Percentiles rank a stretch among this genome's conserved stretches.
phyloP scores from a whole-genome alignment of 2,797 vertebrate genomes.

The Acropternis orthonyx region DNA sequence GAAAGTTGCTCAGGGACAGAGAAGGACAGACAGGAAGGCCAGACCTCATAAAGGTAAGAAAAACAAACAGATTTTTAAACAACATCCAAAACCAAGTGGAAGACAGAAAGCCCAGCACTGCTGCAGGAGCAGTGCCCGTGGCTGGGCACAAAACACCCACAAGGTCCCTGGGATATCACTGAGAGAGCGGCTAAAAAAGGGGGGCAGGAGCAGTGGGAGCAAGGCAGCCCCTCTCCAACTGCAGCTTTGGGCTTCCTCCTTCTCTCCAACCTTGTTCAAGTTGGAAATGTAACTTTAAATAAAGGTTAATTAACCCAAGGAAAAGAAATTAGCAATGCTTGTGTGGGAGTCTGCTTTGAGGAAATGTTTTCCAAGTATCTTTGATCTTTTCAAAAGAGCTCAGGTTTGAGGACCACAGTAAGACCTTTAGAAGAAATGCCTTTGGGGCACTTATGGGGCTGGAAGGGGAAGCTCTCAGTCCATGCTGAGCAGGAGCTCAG shows the following conservation, averaged over 20 bases:
- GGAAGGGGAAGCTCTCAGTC: background rate
- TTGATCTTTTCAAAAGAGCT: background rate
- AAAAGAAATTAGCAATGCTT: background rate
- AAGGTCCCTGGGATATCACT: background rate
- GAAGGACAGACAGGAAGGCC: background rate
- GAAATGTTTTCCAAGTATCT: background rate
- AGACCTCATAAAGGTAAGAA: background rate
- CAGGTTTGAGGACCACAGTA: background rate
- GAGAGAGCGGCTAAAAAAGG: background rate
- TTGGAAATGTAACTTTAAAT: background rate
- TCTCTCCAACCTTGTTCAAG: background rate
- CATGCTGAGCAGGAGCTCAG: fast-evolving
- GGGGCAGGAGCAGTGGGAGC: fast-evolving
- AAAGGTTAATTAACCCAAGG: background rate
- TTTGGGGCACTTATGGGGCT: background rate
- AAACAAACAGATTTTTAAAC: background rate
- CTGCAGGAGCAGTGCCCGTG: background rate
- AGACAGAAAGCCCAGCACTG: background rate
- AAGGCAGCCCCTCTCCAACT: background rate
- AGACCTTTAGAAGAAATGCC: background rate
- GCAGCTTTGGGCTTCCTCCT: background rate
- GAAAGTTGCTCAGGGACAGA: background rate
- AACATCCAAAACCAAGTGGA: background rate
- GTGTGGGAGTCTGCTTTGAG: background rate
- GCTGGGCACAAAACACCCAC: background rate